Conservation (phyloP, 2,797 vertebrate species). For the Bufotes viridis region DNA sequence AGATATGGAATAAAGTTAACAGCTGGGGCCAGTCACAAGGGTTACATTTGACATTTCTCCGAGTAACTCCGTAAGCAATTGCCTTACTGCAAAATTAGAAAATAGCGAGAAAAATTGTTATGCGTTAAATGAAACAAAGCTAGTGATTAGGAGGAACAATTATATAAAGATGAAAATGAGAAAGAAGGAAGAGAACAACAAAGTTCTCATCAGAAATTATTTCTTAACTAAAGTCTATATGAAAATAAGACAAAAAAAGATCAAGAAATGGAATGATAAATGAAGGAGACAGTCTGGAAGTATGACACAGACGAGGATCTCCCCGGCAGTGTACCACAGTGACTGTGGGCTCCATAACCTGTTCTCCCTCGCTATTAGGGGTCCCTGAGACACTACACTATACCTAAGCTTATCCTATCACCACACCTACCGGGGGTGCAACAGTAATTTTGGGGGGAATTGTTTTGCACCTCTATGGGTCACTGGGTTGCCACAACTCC, state of each 20-base stretch:
- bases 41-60: slow-evolving; percentile 25
- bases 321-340: no score
- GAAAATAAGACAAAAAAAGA: background rate
- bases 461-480: no score
- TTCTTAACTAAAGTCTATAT: background rate
- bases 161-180: background rate
- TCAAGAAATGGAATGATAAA: background rate
- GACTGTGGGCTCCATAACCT: no score
- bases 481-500: no score
- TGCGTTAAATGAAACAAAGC: slow-evolving; percentile 19
- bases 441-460: no score
- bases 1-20: background rate
- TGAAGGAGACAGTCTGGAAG: background rate
- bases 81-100: slow-evolving; percentile 23
- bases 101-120: slow-evolving; percentile 8
- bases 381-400: no score
- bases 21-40: slow-evolving; percentile 10
- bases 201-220: background rate
- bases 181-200: background rate
- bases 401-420: no score
- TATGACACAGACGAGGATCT: no score
- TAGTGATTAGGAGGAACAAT: slow-evolving; percentile 5
- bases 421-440: no score
- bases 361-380: no score
- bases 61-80: slow-evolving; percentile 7